phyloP scores from a whole-genome alignment of 2,113 vertebrate species.

The Sapajus apella region DNA sequence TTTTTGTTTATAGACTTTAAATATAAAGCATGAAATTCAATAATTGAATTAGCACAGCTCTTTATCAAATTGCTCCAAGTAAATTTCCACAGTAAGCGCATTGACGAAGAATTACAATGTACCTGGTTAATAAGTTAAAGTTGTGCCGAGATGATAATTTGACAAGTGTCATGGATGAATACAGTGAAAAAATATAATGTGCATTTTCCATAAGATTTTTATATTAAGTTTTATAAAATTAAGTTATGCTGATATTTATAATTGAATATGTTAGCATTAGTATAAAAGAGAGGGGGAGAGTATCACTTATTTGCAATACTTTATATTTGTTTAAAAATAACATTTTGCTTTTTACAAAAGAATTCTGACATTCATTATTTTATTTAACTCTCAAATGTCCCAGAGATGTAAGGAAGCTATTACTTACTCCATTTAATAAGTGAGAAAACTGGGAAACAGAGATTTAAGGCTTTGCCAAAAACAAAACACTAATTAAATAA shows the following conservation, averaged over 20 bases:
- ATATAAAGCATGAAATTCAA: conserved; percentile 67
- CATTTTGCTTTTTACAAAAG: conserved; percentile 27
- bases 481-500: neutral
- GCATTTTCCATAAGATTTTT: neutral
- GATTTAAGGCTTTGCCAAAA: neutral
- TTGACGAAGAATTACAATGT: neutral
- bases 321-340: conserved; percentile 28
- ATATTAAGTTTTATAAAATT: conserved; percentile 56
- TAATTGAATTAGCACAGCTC: conserved; percentile 71
- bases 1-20: conserved; percentile 74
- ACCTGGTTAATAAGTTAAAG: conserved; percentile 43
- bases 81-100: conserved; percentile 56
- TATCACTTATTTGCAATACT: neutral
- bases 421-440: neutral
- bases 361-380: conserved; percentile 35
- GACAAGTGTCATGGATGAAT: conserved; percentile 20
- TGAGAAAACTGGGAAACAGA: conserved; percentile 19
- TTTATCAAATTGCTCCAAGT: conserved; percentile 70
- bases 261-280: neutral
- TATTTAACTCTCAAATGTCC: conserved; percentile 46
- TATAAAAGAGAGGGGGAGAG: neutral
- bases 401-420: neutral
- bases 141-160: conserved; percentile 33
- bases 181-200: conserved; percentile 35
- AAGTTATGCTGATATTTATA: conserved; percentile 39